Conservation (phyloP, 2,888 invertebrate genomes). For the Hydropsyche betteni region DNA sequence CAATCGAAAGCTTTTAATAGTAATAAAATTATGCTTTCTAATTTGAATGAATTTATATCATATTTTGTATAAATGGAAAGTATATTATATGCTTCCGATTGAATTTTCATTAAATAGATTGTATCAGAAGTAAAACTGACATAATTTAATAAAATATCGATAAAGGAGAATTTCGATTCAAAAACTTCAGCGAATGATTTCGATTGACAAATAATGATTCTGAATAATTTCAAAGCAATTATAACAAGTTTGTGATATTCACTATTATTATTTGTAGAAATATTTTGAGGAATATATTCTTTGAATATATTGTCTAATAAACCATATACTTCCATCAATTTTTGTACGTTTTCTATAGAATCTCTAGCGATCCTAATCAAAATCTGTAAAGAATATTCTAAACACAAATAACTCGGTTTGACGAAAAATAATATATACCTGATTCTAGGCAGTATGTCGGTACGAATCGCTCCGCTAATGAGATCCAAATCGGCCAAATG, state of each 20-base stretch:
- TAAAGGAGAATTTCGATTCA: conserved; percentile 65
- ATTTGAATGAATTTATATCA: conserved; percentile 62
- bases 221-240: conserved; percentile 76
- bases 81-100: conserved; percentile 71
- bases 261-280: conserved; percentile 32
- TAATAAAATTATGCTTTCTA: conserved; percentile 64
- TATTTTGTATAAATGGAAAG: conserved; percentile 67
- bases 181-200: conserved; percentile 65
- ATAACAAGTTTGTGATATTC: conserved; percentile 68
- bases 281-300: conserved; percentile 66
- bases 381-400: conserved; percentile 80
- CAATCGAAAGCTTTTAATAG: conserved; percentile 67
- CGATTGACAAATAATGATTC: conserved; percentile 74
- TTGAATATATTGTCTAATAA: conserved; percentile 70
- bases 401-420: conserved; percentile 75
- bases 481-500: conserved; percentile 87
- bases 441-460: conserved; percentile 77
- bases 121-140: conserved; percentile 65
- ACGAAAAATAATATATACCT: conserved; percentile 80
- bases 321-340: conserved; percentile 70
- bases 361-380: conserved; percentile 82
- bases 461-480: conserved; percentile 75
- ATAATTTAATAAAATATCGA: conserved; percentile 67
- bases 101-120: conserved; percentile 66
- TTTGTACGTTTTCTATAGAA: conserved; percentile 72